Evolutionary conservation across 2,888 invertebrate species (phyloP).

Genomic region (Ganaspis brasiliensis): DNA sequence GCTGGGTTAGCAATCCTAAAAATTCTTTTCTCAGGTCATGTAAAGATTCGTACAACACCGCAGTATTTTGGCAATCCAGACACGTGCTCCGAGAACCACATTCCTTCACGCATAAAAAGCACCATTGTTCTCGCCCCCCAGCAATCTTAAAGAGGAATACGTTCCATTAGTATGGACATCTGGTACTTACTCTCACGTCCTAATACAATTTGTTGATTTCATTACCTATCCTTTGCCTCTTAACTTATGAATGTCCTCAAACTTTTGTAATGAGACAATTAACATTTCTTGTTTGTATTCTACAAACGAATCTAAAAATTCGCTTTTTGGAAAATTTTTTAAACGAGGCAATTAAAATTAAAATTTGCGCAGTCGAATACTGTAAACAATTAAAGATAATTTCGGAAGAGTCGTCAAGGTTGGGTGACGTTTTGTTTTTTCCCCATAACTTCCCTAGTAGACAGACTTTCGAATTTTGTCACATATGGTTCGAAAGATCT

Average conservation of each 20-base stretch:
- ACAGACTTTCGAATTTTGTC: no score
- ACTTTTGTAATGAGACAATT: no score
- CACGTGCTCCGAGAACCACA: slow-evolving; percentile 35
- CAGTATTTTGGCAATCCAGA: slow-evolving; percentile 33
- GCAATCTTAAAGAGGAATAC: slow-evolving; percentile 36
- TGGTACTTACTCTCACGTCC: slow-evolving; percentile 20
- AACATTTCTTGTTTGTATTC: no score
- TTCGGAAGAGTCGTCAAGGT: no score
- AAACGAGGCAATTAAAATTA: no score
- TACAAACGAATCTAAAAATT: no score
- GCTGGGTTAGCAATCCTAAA: slow-evolving; percentile 6
- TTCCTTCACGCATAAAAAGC: slow-evolving; percentile 40
- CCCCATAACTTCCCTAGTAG: no score
- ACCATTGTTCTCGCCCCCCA: slow-evolving; percentile 5
- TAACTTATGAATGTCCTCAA: slow-evolving; percentile 2
- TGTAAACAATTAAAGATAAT: no score
- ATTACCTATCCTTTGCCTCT: slow-evolving; percentile 30
- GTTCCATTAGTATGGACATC: slow-evolving; percentile 40
- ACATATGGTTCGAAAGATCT: no score
- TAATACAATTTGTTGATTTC: slow-evolving; percentile 42
- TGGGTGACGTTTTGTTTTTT: no score
- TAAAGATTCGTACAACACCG: slow-evolving; percentile 12
- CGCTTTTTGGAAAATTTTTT: no score
- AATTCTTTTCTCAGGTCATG: slow-evolving; percentile 21
- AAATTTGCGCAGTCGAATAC: no score